Base-by-base conservation (phyloP, 2,888 invertebrate species). In the Ophraella communa region DNA sequence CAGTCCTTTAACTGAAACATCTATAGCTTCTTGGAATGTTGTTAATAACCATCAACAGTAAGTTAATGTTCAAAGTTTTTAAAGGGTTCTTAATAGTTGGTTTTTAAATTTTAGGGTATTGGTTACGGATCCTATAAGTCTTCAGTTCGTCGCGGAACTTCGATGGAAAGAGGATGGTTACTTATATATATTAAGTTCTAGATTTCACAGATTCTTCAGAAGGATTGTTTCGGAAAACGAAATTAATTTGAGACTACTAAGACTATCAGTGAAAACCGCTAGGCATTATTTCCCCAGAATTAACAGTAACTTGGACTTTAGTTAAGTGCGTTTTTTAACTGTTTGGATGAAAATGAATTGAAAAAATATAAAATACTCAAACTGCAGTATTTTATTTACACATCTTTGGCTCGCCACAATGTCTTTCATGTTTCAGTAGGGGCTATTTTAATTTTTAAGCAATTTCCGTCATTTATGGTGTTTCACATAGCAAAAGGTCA, bases 61-160 rank as follows among this genome's bases (percentile, higher is more conserved):
- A 80, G 78, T 66, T 18, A 20, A 51, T 27, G 24, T 20, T n/a
- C n/a, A 14, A 4, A n/a, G 4, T 1, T 14, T 35, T n/a, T 14
- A 1, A 35, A 14, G 3, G 10, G 30, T 30, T n/a, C n/a, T n/a
- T n/a, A n/a, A n/a, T n/a, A n/a, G n/a, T n/a, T n/a, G n/a, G n/a
- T n/a, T 17, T 57, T 24, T 62, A 42, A 45, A 59, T 78, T 76
- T 58, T 80, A 92, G 92, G 65, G 85, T 93, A 54, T 73, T 93
- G 33, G 91, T 91, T 0, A 89, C 88, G 74, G 91, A 91, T 77
- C 85, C 88, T 0, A 88, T 90, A 70, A 84, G 86, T 66, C 82
- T 94, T 23, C 94, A 94, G 81, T 94, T 94, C 80, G 87, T 89
- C 30, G 90, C 93, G 0, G 94, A 94, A 72, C 85, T 94, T 59